Evolutionary conservation across 2,113 vertebrate genomes (phyloP).

Genomic region (Thunnus thynnus): DNA sequence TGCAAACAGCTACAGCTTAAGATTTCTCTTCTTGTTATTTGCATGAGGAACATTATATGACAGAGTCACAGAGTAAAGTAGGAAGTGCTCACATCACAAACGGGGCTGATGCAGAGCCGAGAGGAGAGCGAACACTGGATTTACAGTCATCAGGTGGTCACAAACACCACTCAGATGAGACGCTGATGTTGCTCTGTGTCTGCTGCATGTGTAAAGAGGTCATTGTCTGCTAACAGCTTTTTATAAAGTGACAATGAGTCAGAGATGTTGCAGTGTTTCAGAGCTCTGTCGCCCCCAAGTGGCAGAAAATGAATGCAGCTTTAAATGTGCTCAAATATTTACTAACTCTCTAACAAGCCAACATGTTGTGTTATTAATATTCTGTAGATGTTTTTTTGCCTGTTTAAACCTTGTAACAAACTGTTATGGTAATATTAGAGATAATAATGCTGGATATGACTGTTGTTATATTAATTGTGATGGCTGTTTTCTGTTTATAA

Average conservation of each 20-base stretch:
- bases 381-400: neutral
- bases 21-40: too few relatives aligned
- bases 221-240: too few relatives aligned
- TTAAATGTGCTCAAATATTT: slow-evolving; percentile 12
- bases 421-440: slow-evolving; percentile 24
- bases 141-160: too few relatives aligned
- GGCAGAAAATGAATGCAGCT: neutral
- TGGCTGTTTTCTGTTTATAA: slow-evolving; percentile 55
- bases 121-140: too few relatives aligned
- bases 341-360: slow-evolving; percentile 50
- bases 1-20: too few relatives aligned
- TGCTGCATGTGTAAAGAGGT: neutral
- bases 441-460: slow-evolving; percentile 27
- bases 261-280: neutral
- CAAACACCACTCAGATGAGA: too few relatives aligned
- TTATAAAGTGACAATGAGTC: neutral
- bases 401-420: slow-evolving; percentile 36
- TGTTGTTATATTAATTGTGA: slow-evolving; percentile 30
- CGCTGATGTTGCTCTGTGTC: too few relatives aligned
- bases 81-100: too few relatives aligned
- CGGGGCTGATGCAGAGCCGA: too few relatives aligned
- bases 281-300: neutral
- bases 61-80: too few relatives aligned
- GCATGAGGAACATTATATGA: too few relatives aligned
- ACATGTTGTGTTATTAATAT: slow-evolving; percentile 7